Base-by-base conservation (phyloP, 2,113 vertebrate genomes). In the Hassar affinis region DNA sequence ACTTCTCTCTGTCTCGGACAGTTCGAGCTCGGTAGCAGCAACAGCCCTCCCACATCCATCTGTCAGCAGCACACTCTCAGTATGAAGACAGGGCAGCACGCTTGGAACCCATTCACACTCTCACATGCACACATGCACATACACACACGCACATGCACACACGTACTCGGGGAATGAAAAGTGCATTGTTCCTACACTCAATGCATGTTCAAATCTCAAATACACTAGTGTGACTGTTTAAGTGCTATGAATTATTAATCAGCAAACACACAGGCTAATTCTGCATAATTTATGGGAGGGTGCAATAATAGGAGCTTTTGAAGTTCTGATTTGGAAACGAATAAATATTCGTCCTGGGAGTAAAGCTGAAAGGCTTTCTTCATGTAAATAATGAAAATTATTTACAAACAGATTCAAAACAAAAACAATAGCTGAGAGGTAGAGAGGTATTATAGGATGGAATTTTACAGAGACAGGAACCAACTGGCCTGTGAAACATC, bases 41-140 rank as follows among this genome's bases (percentile, higher is more conserved):
- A 92, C 91, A 92, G 81, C 81, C 90, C 93, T 92, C 93, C 93
- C 92, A 94, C 92, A 87, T 90, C 92, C 93, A 93, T 94, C 93
- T 94, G 93, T 93, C 93, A 92, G 89, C 91, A 86, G 85, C 90
- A 88, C 90, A 86, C 89, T 90, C 90, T 90, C 72, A 84, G 89
- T 89, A 90, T 83, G 71, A 86, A 85, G 89, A 86, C 89, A 86
- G 75, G 59, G 75, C 69, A 74, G 80, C 69, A 80, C 12, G 59
- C 86, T 81, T 78, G 38, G 80, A 72, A 85, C 77, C 64, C 84
- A 88, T 84, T 84, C 84, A 88, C 81, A 85, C 86, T 81, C 81
- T 76, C 81, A 56, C 90, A 90, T 42, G 83, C 27, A 27, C 64
- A 77, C 71, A 77, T 25, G 54, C 84, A 75, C 84, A 84, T 85